Percentiles rank a stretch among this genome's conserved stretches.
phyloP scores from a whole-genome alignment of 2,888 invertebrate species.

The Encarsia formosa region DNA sequence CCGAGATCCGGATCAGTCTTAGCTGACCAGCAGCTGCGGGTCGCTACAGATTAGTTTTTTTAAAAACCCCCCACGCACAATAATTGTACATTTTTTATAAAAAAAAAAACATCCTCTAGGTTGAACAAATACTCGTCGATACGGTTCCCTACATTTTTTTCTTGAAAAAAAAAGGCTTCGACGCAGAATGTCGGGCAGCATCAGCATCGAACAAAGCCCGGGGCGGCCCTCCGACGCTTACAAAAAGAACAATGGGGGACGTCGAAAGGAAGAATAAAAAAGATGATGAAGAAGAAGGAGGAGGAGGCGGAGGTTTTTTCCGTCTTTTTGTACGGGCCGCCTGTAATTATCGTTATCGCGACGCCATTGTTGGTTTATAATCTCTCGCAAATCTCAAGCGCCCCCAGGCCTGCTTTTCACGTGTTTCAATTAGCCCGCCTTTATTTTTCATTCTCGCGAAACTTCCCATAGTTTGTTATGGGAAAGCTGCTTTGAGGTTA shows the following conservation, averaged over 20 bases:
- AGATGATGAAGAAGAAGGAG: background rate
- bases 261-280: background rate
- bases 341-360: slow-evolving; percentile 1
- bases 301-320: slow-evolving; percentile 9
- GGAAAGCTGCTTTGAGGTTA: slow-evolving; percentile 2
- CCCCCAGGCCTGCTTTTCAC: background rate
- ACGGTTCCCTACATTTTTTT: too few species aligned
- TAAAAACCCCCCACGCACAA: too few species aligned
- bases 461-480: slow-evolving; percentile 24
- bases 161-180: too few species aligned
- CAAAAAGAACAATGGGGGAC: slow-evolving; percentile 19
- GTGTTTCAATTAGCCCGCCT: slow-evolving; percentile 10
- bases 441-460: background rate
- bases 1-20: too few species aligned
- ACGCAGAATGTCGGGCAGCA: too few species aligned
- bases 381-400: slow-evolving; percentile 8
- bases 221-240: too few species aligned
- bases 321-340: slow-evolving; percentile 1
- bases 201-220: too few species aligned
- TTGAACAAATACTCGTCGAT: too few species aligned
- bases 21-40: too few species aligned
- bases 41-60: too few species aligned
- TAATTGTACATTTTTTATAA: too few species aligned
- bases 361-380: slow-evolving; percentile 14
- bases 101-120: too few species aligned